Base-by-base conservation (phyloP, 2,113 vertebrate species). In the Laticauda laticaudata region DNA sequence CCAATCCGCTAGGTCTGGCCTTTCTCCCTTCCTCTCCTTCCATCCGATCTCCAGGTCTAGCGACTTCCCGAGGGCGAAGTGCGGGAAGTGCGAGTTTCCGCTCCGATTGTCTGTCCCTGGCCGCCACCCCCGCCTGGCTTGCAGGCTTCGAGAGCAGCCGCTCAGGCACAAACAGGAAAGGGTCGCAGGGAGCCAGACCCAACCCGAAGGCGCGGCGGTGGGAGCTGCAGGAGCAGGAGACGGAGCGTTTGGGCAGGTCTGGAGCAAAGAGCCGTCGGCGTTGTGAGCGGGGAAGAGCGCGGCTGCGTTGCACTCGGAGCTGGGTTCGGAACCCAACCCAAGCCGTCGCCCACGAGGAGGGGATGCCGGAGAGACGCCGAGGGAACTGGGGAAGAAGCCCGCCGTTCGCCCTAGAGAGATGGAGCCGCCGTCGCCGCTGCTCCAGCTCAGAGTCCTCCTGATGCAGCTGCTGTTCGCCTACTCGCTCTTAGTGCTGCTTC, bases 21-120 rank as follows among this genome's bases (percentile, higher is more conserved):
- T 95, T 97, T 94, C 94, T 94, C 91, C 96, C 95, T 95, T 90
- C 94, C 86, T 85, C 95, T 93, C 93, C 91, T 90, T 95, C 95
- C 95, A 96, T 95, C 96, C 92, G 94, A 95, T 96, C 96, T 95
- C 97, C 97, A 91, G 94, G 95, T 96, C 96, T 96, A 97, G 96
- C 97, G 96, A 94, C 91, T 97, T 97, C 97, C 97, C 91, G 95
- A 95, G 96, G 97, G 96, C 96, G 87, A 95, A 93, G 97, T 97
- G 98, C 98, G 98, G 97, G 98, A 98, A 98, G 98, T 96, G 95
- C 96, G 95, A 97, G 96, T 98, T 98, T 98, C 98, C 98, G 97
- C 96, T 93, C 20, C 95, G 94, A 95, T 96, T 85, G 95, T 90
- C 92, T 95, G 93, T 94, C 91, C 91, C 94, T 94, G 2, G 90